Percentiles rank a stretch among this genome's conserved stretches.
phyloP scores from a whole-genome alignment of 92 coral and sea anemone species.

The Umimayanthus chanpuru region DNA sequence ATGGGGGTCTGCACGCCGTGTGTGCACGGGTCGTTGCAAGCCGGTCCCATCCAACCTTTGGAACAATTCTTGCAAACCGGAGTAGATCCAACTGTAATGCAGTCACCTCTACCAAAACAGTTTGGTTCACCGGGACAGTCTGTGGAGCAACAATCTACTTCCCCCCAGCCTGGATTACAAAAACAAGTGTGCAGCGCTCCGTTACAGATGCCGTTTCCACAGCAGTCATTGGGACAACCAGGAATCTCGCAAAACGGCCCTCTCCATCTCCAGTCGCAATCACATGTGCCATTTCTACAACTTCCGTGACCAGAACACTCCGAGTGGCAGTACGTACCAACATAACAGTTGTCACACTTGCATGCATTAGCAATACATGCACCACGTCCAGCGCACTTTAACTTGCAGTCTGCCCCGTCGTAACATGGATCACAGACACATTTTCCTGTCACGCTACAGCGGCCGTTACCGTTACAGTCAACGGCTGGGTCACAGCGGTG shows the following conservation, averaged over 20 bases:
- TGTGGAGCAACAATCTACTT: slow-evolving; percentile 51
- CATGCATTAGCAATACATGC: slow-evolving; percentile 54
- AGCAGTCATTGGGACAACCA: slow-evolving; percentile 66
- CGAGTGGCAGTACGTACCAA: slow-evolving; percentile 63
- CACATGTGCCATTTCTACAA: slow-evolving; percentile 51
- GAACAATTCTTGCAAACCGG: slow-evolving; percentile 63
- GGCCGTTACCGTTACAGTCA: slow-evolving; percentile 66
- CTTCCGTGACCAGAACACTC: slow-evolving; percentile 69
- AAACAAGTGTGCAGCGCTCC: slow-evolving; percentile 64
- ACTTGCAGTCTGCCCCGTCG: slow-evolving; percentile 62
- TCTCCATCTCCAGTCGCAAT: slow-evolving; percentile 57
- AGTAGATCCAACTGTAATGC: slow-evolving; percentile 29
- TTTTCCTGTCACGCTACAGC: slow-evolving; percentile 57
- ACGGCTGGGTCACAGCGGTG: slow-evolving; percentile 58
- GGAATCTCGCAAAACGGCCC: slow-evolving; percentile 69
- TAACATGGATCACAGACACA: slow-evolving; percentile 68
- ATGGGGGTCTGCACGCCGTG: slow-evolving; percentile 64
- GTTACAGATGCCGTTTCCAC: slow-evolving; percentile 72
- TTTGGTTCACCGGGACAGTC: slow-evolving; percentile 80
- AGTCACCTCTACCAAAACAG: slow-evolving; percentile 63
- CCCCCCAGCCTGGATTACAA: slow-evolving; percentile 74
- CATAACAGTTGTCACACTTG: slow-evolving; percentile 57
- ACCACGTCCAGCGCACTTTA: slow-evolving; percentile 65
- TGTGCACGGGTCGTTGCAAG: slow-evolving; percentile 66
- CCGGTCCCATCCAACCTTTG: slow-evolving; percentile 74